phyloP scores from a whole-genome alignment of 1,140 invertebrate species.

The Drosophila guanche region DNA sequence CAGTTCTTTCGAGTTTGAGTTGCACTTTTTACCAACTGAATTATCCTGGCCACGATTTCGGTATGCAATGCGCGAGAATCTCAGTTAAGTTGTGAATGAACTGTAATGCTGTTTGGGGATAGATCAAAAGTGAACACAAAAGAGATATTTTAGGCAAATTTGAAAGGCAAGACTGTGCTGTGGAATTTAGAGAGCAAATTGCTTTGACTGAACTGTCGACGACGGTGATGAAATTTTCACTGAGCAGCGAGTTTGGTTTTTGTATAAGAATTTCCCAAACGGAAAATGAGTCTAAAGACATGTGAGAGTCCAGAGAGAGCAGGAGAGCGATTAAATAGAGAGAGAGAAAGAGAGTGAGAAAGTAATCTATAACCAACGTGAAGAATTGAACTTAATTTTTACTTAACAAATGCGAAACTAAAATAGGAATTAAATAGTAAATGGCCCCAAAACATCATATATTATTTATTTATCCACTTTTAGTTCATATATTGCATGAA shows the following conservation, averaged over 20 bases:
- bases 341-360: slow-evolving; percentile 12
- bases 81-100: slow-evolving; percentile 8
- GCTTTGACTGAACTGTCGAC: slow-evolving; percentile 71
- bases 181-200: slow-evolving; percentile 51
- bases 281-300: slow-evolving; percentile 49
- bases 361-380: neutral
- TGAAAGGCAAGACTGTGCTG: slow-evolving; percentile 1
- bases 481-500: too few species aligned
- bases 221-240: slow-evolving; percentile 83
- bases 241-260: slow-evolving; percentile 59
- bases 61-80: neutral
- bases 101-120: slow-evolving; percentile 11
- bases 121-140: slow-evolving; percentile 39
- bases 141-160: slow-evolving; percentile 40
- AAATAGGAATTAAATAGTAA: neutral
- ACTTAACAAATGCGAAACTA: neutral
- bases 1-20: slow-evolving; percentile 34
- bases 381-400: neutral
- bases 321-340: slow-evolving; percentile 5
- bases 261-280: slow-evolving; percentile 72
- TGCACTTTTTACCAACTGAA: slow-evolving; percentile 25
- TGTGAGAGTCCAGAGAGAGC: slow-evolving; percentile 19
- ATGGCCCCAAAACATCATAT: neutral
- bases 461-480: neutral
- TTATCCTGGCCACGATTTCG: slow-evolving; percentile 11